Percentiles rank a stretch among this genome's conserved stretches.
Conservation (phyloP, 2,113 vertebrate genomes). For the Arenaria interpres region DNA sequence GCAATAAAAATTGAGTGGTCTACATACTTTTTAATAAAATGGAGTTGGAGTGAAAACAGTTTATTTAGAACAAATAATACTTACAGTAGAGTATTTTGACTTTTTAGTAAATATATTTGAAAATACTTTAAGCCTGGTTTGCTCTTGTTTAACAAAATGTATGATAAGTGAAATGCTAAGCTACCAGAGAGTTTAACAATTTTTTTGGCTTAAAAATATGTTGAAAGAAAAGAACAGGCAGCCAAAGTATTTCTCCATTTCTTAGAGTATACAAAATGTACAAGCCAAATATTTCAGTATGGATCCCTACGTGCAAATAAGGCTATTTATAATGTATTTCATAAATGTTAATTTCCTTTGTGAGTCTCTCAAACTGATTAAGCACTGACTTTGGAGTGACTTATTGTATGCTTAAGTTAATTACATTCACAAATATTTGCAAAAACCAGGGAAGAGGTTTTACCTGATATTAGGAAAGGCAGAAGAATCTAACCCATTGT, state of each 20-base stretch:
- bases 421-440: constrained; percentile 57
- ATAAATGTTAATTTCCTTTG: constrained; percentile 37
- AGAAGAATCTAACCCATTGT: not conserved
- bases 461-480: not conserved
- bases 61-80: not conserved
- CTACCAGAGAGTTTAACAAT: not conserved
- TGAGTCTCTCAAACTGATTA: constrained; percentile 45
- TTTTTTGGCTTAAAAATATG: not conserved
- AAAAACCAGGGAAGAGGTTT: constrained; percentile 13
- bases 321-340: constrained; percentile 34
- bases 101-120: constrained; percentile 21
- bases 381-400: constrained; percentile 52
- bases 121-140: constrained; percentile 14
- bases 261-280: not conserved
- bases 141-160: not conserved
- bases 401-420: constrained; percentile 57
- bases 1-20: not conserved
- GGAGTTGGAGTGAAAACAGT: not conserved
- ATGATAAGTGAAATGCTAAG: not conserved
- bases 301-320: not conserved
- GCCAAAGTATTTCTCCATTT: not conserved
- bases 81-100: not conserved
- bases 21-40: not conserved
- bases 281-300: constrained; percentile 28
- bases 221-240: not conserved